Conservation (phyloP, 2,113 vertebrate genomes). For the Holacanthus passer region DNA sequence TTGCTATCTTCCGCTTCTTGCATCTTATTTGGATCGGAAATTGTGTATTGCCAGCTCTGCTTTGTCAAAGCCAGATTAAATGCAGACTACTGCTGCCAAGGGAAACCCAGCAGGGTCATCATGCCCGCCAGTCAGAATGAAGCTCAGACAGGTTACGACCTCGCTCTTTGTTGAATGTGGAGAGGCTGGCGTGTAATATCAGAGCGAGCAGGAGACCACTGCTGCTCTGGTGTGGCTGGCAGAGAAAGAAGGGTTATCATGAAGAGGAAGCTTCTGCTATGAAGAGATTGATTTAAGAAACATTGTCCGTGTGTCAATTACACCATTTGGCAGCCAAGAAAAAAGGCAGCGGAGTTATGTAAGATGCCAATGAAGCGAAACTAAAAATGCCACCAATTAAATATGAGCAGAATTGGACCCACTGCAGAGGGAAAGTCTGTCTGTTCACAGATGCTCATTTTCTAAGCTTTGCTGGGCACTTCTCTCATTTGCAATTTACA, state of each 20-base stretch:
- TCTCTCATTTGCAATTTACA: not conserved
- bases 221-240: constrained; percentile 7
- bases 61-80: constrained; percentile 57
- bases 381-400: constrained; percentile 35
- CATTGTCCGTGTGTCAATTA: constrained; percentile 13
- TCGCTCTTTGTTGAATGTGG: constrained; percentile 67
- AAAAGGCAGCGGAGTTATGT: constrained; percentile 2
- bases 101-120: constrained; percentile 51
- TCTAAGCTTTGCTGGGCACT: not conserved
- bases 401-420: constrained; percentile 22
- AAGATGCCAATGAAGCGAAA: constrained; percentile 39
- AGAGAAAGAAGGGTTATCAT: constrained; percentile 23
- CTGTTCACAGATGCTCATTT: not conserved
- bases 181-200: constrained; percentile 37
- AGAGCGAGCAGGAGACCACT: constrained; percentile 20
- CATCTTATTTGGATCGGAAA: constrained; percentile 19
- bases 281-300: constrained; percentile 18
- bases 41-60: constrained; percentile 18
- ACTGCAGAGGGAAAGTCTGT: constrained; percentile 10
- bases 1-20: not conserved
- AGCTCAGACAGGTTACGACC: constrained; percentile 65
- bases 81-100: constrained; percentile 36
- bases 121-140: constrained; percentile 53
- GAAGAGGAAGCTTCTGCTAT: constrained; percentile 19
- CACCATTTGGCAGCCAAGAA: not conserved